Evolutionary conservation across 2,888 invertebrate genomes (phyloP).

Genomic region (Corythucha ciliata): DNA sequence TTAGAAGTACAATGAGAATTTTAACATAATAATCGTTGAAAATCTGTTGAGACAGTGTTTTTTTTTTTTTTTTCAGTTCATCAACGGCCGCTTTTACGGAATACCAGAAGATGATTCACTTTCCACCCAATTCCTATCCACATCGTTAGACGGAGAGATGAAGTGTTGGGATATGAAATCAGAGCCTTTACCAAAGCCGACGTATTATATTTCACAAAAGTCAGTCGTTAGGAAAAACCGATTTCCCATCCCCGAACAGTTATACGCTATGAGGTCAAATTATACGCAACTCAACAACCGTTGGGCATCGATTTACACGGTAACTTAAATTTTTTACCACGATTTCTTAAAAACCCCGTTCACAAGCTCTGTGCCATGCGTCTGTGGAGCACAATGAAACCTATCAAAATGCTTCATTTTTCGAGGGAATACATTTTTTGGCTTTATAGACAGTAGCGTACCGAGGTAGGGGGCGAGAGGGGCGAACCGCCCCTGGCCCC

Average conservation of each 20-base stretch:
- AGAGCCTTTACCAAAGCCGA: conserved; percentile 22
- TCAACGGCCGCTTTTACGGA: conserved; percentile 4
- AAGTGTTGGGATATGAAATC: conserved; percentile 40
- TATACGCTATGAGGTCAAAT: conserved; percentile 21
- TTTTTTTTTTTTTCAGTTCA: conserved; percentile 7
- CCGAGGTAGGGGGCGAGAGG: too few relatives aligned
- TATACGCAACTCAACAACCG: conserved; percentile 41
- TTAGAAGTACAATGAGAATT: too few relatives aligned
- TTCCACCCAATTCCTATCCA: conserved; percentile 40
- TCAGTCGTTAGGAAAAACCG: conserved; percentile 19
- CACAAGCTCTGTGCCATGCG: too few relatives aligned
- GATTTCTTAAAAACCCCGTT: too few relatives aligned
- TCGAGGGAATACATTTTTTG: too few relatives aligned
- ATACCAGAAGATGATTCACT: conserved; percentile 33
- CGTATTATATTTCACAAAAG: conserved; percentile 19
- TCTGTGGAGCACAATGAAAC: too few relatives aligned
- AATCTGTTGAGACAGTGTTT: too few relatives aligned
- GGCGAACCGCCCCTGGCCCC: too few relatives aligned
- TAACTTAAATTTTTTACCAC: conserved; percentile 22
- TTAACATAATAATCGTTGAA: too few relatives aligned
- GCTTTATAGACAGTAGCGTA: too few relatives aligned
- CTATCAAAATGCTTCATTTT: too few relatives aligned
- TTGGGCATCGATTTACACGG: conserved; percentile 35
- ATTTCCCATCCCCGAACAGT: conserved; percentile 18
- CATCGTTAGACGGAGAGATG: conserved; percentile 39